Conservation (phyloP, 2,113 vertebrate species). For the Pelvicachromis taeniatus region DNA sequence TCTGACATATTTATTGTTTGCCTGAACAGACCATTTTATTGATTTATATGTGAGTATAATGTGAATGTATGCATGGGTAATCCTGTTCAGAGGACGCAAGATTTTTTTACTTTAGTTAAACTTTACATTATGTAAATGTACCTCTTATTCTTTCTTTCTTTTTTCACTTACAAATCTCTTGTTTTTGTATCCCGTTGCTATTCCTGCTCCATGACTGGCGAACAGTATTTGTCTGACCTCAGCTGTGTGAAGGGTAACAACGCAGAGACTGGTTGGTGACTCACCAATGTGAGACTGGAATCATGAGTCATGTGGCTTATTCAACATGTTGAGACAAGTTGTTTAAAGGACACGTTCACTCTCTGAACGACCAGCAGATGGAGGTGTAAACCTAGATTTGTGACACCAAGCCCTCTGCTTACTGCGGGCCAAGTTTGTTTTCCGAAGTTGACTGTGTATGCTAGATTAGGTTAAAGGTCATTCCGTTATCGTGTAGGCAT, state of each 20-base stretch:
- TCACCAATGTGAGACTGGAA: slow-evolving; percentile 1
- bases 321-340: slow-evolving; percentile 17
- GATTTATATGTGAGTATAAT: not conserved
- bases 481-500: not conserved
- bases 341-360: not conserved
- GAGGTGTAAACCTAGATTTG: not conserved
- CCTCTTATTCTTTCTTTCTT: not conserved
- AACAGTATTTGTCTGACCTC: slow-evolving; percentile 15
- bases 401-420: not conserved
- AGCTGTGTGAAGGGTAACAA: slow-evolving; percentile 16
- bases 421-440: not conserved
- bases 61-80: not conserved
- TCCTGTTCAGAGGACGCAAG: not conserved
- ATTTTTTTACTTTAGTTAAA: not conserved
- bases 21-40: not conserved
- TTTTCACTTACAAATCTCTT: not conserved
- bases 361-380: slow-evolving; percentile 29
- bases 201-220: not conserved
- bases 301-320: slow-evolving; percentile 35
- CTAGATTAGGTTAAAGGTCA: slow-evolving; percentile 15
- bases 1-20: not conserved
- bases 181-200: not conserved
- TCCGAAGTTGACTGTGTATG: not conserved
- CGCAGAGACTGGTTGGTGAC: slow-evolving; percentile 1
- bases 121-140: not conserved